A percentile compares a stretch with the other conserved stretches of the same genome.
These are phyloP conservation scores for Poeciliopsis paucimaculata DNA, from an alignment of 2,797 vertebrate species.

Conservation along the genomic window DNA sequence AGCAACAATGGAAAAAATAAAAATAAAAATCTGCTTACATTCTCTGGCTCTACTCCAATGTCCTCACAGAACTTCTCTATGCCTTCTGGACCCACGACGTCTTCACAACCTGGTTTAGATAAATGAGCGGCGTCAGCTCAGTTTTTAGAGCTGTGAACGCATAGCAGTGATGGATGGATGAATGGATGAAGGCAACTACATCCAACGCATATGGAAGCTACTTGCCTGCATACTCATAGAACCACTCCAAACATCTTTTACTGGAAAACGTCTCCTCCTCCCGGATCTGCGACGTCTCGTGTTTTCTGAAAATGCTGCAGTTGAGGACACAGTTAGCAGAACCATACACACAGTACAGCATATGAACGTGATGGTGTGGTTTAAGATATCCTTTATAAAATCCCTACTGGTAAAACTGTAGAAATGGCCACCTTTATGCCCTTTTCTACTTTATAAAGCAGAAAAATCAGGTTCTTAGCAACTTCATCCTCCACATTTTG, in stretches of 20 bases:
- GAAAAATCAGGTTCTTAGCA: neutral
- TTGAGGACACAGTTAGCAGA: constrained; percentile 5
- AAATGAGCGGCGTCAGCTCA: constrained; percentile 11
- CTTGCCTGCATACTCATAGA: constrained; percentile 97
- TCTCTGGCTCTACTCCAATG: constrained; percentile 98
- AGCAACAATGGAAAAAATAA: neutral
- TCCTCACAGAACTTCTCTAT: constrained; percentile 99
- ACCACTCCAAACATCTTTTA: constrained; percentile 99
- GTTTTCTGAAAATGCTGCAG: constrained; percentile 94
- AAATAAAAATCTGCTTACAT: constrained; percentile 80
- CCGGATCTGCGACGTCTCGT: constrained; percentile 91
- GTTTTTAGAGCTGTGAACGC: neutral
- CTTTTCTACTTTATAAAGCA: neutral
- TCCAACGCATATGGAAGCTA: neutral
- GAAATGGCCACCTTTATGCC: neutral
- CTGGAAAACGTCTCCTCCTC: constrained; percentile 97
- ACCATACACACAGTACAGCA: neutral
- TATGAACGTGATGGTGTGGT: neutral
- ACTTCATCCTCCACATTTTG: neutral
- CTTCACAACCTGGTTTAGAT: constrained; percentile 87
- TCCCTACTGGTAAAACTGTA: neutral
- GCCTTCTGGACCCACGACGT: constrained; percentile 96
- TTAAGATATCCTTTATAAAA: neutral
- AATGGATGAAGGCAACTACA: neutral
- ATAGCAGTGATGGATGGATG: neutral